Percentiles rank a stretch among this genome's conserved stretches.
Evolutionary conservation across 2,888 invertebrate genomes (phyloP).

Genomic region (Linyphia triangularis): DNA sequence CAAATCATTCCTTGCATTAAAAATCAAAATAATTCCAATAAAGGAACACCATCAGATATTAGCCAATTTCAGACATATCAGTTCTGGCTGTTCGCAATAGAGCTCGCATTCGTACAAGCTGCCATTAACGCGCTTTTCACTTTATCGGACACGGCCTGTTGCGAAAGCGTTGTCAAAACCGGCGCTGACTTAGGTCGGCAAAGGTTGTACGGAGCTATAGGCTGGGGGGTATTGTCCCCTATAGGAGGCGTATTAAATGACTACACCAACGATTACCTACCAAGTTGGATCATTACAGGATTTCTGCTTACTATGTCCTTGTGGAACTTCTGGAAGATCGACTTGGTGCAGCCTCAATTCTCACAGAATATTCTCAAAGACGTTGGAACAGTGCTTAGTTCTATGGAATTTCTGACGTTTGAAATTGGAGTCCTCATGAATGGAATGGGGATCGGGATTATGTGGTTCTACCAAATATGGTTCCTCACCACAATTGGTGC

Average conservation of each 20-base stretch:
- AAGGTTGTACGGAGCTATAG: constrained; percentile 75
- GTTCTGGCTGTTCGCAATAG: constrained; percentile 68
- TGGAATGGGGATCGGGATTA: constrained; percentile 51
- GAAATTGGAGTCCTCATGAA: constrained; percentile 24
- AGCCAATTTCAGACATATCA: constrained; percentile 43
- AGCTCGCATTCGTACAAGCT: constrained; percentile 59
- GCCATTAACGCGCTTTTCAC: constrained; percentile 63
- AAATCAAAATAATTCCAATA: not conserved
- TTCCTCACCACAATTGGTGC: constrained; percentile 58
- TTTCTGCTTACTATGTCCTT: not conserved
- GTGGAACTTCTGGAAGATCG: constrained; percentile 17
- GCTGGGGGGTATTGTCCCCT: constrained; percentile 67
- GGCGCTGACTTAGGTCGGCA: constrained; percentile 67
- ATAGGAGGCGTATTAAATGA: constrained; percentile 33
- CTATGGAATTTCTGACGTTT: constrained; percentile 34
- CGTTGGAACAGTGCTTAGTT: constrained; percentile 6
- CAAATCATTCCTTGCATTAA: not conserved
- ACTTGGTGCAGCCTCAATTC: constrained; percentile 27
- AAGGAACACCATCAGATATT: not conserved
- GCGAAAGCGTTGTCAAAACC: constrained; percentile 56
- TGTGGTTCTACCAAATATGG: constrained; percentile 61
- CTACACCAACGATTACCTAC: constrained; percentile 12
- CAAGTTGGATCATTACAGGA: constrained; percentile 6
- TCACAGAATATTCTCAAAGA: constrained; percentile 39
- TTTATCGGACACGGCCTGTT: constrained; percentile 73